Evolutionary conservation across 2,797 vertebrate genomes (phyloP).

Genomic region (Tenualosa thibaudeaui): DNA sequence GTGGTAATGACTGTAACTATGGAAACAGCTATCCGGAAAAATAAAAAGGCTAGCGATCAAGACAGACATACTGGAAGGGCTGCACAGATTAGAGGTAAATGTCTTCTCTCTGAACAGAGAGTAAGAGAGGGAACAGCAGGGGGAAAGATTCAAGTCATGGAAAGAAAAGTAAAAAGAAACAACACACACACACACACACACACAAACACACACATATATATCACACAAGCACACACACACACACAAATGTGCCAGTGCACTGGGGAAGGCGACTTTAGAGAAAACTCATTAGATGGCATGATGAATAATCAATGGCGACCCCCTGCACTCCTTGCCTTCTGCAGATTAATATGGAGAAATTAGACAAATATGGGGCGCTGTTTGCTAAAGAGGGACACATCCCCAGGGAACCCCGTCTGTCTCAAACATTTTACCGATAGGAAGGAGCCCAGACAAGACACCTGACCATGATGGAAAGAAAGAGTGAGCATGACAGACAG

Average conservation of each 20-base stretch:
- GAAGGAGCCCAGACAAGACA: not conserved
- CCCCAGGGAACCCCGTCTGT: constrained; percentile 40
- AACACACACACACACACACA: not conserved
- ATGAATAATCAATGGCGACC: constrained; percentile 64
- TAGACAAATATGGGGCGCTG: constrained; percentile 59
- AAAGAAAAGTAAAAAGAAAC: not conserved
- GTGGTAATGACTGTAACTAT: constrained; percentile 15
- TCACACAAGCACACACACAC: too few species aligned
- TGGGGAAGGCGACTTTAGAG: constrained; percentile 20
- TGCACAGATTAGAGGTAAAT: not conserved
- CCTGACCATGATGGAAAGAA: not conserved
- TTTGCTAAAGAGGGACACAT: constrained; percentile 59
- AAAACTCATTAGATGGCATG: constrained; percentile 56
- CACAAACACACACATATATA: not conserved
- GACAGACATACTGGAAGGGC: not conserved
- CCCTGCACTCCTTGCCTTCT: constrained; percentile 34
- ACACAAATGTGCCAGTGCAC: not conserved
- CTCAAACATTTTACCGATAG: not conserved
- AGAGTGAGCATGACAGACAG: not conserved
- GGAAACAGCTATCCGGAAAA: not conserved
- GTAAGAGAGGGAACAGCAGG: not conserved
- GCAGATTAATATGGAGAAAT: constrained; percentile 59
- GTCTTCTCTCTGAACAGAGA: not conserved
- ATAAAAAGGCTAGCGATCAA: not conserved
- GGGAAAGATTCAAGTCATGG: not conserved